Percentiles rank a stretch among this genome's conserved stretches.
These are phyloP conservation scores for Hemicrepidius hirtus DNA, from an alignment of 2,888 invertebrate genomes.

Conservation along the genomic window DNA sequence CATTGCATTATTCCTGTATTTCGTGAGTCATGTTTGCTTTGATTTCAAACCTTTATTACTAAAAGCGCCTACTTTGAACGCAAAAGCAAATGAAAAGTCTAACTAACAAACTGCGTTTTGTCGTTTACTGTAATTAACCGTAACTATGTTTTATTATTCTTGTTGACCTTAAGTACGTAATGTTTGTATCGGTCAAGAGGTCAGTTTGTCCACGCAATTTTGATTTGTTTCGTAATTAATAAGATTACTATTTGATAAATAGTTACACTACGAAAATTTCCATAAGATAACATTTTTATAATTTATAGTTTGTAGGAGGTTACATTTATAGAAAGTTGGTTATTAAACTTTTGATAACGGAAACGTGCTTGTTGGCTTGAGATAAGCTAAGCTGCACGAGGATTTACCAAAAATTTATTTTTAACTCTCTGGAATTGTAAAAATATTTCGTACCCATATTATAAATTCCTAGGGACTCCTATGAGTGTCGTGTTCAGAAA, in stretches of 20 bases:
- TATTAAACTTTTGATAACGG: slow-evolving; percentile 16
- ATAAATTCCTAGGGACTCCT: too few relatives aligned
- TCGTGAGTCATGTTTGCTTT: slow-evolving; percentile 6
- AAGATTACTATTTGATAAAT: background rate
- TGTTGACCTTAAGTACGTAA: background rate
- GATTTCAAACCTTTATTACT: too few relatives aligned
- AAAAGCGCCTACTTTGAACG: too few relatives aligned
- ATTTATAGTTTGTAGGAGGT: slow-evolving; percentile 12
- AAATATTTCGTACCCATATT: too few relatives aligned
- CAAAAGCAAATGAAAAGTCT: too few relatives aligned
- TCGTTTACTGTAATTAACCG: slow-evolving; percentile 2
- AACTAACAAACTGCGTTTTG: background rate
- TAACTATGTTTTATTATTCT: background rate
- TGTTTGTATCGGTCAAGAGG: slow-evolving; percentile 5
- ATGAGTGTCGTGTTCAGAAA: too few relatives aligned
- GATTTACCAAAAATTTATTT: too few relatives aligned
- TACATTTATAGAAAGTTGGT: background rate
- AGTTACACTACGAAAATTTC: slow-evolving; percentile 4
- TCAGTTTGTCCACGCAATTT: slow-evolving; percentile 11
- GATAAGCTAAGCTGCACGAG: too few relatives aligned
- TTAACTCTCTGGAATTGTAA: too few relatives aligned
- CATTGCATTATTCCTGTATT: background rate
- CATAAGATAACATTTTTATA: background rate
- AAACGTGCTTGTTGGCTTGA: background rate
- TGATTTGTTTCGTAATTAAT: slow-evolving; percentile 1